These are phyloP conservation scores for Xiphias gladius DNA, from an alignment of 2,113 vertebrate genomes.

Conservation along the genomic window DNA sequence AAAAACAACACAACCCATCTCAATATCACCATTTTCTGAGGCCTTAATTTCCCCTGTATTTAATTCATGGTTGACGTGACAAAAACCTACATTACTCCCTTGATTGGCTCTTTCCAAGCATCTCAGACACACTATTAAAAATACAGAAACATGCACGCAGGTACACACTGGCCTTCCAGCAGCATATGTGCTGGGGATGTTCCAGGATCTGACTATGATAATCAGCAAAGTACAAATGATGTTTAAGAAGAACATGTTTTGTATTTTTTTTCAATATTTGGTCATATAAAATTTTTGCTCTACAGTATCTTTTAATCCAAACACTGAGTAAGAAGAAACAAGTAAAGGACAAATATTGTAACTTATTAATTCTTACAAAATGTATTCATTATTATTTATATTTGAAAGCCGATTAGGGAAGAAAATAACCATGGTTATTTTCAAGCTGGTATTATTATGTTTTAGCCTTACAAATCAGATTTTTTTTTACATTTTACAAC, in stretches of 20 bases:
- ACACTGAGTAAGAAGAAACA: not conserved
- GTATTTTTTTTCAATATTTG: not conserved
- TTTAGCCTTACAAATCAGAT: too few relatives aligned
- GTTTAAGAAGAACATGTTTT: not conserved
- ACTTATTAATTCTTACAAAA: too few relatives aligned
- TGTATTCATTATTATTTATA: too few relatives aligned
- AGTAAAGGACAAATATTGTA: too few relatives aligned
- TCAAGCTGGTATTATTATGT: too few relatives aligned
- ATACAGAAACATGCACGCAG: not conserved
- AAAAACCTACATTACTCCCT: not conserved
- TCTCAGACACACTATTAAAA: not conserved
- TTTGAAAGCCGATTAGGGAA: too few relatives aligned
- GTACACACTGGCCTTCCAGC: not conserved
- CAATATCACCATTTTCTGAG: not conserved
- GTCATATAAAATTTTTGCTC: too few relatives aligned
- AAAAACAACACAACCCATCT: constrained; percentile 30
- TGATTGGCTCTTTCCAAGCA: not conserved
- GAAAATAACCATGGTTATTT: too few relatives aligned
- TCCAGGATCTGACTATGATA: not conserved
- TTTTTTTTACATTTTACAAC: not conserved
- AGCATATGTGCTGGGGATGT: not conserved
- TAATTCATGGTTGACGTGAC: not conserved
- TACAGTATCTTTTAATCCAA: not conserved
- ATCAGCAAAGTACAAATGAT: not conserved
- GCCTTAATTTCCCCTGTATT: not conserved